A percentile compares a stretch with the other conserved stretches of the same genome.
These are phyloP conservation scores for Rhopilema esculentum DNA, from an alignment of 30 jellyfish, hydroid and myxozoan species.

Conservation along the genomic window DNA sequence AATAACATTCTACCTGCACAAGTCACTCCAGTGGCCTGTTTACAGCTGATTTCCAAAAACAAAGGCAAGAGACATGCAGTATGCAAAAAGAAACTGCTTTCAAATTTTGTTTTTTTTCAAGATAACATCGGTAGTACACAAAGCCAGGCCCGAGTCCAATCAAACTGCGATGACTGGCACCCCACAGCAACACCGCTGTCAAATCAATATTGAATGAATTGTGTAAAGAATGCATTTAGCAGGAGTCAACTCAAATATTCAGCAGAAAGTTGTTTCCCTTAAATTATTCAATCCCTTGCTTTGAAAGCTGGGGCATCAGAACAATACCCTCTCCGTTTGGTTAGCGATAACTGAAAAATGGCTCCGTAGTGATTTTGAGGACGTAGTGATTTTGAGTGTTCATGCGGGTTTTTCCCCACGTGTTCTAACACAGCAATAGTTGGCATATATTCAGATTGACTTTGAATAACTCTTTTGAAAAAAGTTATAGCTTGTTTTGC, in stretches of 20 bases:
- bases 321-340: not conserved
- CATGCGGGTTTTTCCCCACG: not conserved
- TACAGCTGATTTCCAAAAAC: not conserved
- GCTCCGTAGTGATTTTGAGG: not conserved
- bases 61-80: not conserved
- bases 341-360: no score
- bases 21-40: not conserved
- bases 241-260: not conserved
- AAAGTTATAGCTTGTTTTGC: no score
- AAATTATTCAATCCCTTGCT: not conserved
- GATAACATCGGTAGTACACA: no score
- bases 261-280: not conserved
- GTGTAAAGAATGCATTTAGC: not conserved
- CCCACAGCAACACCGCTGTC: not conserved
- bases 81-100: not conserved
- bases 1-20: not conserved
- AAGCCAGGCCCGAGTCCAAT: not conserved
- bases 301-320: not conserved
- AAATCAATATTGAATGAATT: not conserved
- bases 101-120: no score
- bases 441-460: no score
- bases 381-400: not conserved
- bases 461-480: no score
- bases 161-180: not conserved
- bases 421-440: no score